Conservation (phyloP, 2,888 invertebrate genomes). For the Stegana nigrithorax region DNA sequence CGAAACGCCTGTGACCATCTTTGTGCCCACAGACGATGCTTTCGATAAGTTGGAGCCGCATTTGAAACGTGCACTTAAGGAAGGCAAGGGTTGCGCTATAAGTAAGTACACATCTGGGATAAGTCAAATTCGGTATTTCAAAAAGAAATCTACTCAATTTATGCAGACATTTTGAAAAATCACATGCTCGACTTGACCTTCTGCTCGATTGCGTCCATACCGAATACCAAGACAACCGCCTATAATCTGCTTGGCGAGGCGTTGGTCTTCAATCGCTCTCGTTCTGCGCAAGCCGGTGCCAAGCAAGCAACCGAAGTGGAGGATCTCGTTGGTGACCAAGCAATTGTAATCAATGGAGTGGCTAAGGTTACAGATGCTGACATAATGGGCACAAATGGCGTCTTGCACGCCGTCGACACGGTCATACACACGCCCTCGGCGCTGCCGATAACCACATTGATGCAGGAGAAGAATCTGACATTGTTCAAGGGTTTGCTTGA, state of each 20-base stretch:
- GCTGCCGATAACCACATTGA: conserved; percentile 67
- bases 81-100: conserved; percentile 73
- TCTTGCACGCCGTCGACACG: conserved; percentile 77
- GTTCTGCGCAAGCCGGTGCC: neutral
- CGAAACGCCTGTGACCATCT: conserved; percentile 72
- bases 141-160: neutral
- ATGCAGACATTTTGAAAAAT: conserved; percentile 74
- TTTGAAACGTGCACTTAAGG: conserved; percentile 70
- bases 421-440: conserved; percentile 75
- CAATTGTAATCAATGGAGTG: conserved; percentile 71
- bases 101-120: conserved; percentile 71
- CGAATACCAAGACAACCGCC: conserved; percentile 65
- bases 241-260: conserved; percentile 67
- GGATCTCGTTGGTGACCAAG: conserved; percentile 67
- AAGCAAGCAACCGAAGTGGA: conserved; percentile 65
- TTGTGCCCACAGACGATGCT: conserved; percentile 77
- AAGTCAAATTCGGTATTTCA: neutral
- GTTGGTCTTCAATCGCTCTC: conserved; percentile 63
- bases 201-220: conserved; percentile 74
- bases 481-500: conserved; percentile 72
- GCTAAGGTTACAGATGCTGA: conserved; percentile 73
- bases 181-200: conserved; percentile 77
- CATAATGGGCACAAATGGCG: conserved; percentile 79
- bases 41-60: conserved; percentile 73
- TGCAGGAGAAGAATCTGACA: conserved; percentile 74